Percentiles rank a stretch among this genome's conserved stretches.
Conservation (phyloP, 2,797 vertebrate genomes). For the Acrocephalus scirpaceus region DNA sequence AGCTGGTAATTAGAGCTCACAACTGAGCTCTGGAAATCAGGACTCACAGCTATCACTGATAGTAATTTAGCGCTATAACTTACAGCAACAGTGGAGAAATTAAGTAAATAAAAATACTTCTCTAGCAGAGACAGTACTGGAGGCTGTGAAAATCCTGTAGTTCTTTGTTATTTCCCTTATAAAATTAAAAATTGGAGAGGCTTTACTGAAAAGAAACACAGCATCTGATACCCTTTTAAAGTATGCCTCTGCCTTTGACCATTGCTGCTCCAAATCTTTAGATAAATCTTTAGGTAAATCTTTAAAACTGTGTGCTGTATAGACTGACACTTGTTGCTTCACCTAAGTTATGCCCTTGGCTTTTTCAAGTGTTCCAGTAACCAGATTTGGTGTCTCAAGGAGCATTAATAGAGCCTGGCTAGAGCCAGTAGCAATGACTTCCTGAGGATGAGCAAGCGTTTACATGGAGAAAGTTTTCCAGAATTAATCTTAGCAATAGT, state of each 20-base stretch:
- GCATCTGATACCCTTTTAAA: background rate
- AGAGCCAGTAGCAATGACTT: background rate
- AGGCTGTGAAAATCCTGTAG: background rate
- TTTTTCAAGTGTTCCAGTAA: background rate
- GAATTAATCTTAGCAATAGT: background rate
- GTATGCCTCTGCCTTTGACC: background rate
- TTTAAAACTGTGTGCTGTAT: background rate
- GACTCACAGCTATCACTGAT: background rate
- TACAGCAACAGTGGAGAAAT: background rate
- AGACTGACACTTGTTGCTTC: background rate
- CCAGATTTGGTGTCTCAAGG: background rate
- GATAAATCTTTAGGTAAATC: background rate
- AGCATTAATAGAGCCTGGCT: background rate
- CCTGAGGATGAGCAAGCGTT: background rate
- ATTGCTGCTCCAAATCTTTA: accelerated
- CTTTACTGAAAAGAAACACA: background rate
- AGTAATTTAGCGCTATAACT: slow-evolving; percentile 6
- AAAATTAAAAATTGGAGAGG: background rate
- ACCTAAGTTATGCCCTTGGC: background rate
- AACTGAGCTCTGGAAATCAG: slow-evolving; percentile 33
- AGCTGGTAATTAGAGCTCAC: slow-evolving; percentile 46
- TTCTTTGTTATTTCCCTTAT: background rate
- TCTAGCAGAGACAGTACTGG: background rate
- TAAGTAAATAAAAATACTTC: slow-evolving; percentile 23
- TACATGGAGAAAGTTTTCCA: background rate